phyloP scores from a whole-genome alignment of 2,113 vertebrate species.

The Prochilodus magdalenae region DNA sequence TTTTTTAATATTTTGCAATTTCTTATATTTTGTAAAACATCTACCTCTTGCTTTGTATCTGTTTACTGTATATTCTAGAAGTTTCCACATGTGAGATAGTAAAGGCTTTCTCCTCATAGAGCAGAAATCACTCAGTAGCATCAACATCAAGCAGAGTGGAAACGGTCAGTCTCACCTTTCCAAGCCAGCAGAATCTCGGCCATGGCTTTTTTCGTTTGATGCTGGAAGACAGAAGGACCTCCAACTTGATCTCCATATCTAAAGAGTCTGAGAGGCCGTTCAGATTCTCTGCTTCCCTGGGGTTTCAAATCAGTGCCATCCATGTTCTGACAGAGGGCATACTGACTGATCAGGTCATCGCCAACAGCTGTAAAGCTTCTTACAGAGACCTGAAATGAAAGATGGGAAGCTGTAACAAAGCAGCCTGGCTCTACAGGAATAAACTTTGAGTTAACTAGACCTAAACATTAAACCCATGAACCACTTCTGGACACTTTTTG shows the following conservation, averaged over 20 bases:
- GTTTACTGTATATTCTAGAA: no score
- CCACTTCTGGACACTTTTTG: no score
- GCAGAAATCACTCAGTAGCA: no score
- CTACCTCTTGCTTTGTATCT: no score
- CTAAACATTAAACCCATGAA: no score
- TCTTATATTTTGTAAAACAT: no score
- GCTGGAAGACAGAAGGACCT: conserved; percentile 78
- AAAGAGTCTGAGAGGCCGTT: not conserved
- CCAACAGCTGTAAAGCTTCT: not conserved
- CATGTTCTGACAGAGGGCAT: conserved; percentile 20
- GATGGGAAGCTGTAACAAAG: not conserved
- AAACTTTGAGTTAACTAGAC: no score
- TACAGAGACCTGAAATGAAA: not conserved
- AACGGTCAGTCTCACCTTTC: conserved; percentile 68
- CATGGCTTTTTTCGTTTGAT: conserved; percentile 83
- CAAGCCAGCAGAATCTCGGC: conserved; percentile 83
- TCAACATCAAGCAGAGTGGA: conserved; percentile 1
- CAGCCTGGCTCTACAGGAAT: no score
- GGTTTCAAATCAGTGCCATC: not conserved
- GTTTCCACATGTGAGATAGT: no score
- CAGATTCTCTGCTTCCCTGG: not conserved
- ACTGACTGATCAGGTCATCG: not conserved
- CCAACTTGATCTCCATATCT: conserved; percentile 77
- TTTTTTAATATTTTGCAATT: no score
- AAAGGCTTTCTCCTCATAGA: no score